These are phyloP conservation scores for Agrotis exclamationis DNA, from an alignment of 2,888 invertebrate species.

Conservation along the genomic window DNA sequence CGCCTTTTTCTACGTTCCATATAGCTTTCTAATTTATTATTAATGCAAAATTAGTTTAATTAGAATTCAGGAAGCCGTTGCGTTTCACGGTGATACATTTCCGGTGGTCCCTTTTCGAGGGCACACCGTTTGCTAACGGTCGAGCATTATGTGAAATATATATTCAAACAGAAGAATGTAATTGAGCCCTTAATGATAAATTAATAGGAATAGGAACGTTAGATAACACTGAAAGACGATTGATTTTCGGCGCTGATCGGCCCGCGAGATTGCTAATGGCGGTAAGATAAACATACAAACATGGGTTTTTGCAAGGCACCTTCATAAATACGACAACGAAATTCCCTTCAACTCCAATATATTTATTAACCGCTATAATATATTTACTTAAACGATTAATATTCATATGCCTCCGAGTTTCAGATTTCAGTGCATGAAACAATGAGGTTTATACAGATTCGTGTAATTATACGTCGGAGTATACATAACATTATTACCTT, in stretches of 20 bases:
- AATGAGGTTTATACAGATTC: constrained; percentile 37
- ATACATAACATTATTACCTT: constrained; percentile 66
- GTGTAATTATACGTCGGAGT: constrained; percentile 47
- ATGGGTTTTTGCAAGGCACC: constrained; percentile 10
- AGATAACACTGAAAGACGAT: constrained; percentile 29
- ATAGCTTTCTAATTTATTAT: constrained; percentile 44
- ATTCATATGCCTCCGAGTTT: constrained; percentile 10
- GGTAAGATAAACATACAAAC: constrained; percentile 12
- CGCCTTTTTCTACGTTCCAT: background rate
- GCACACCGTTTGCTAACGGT: constrained; percentile 81
- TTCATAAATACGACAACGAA: constrained; percentile 17
- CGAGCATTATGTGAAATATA: constrained; percentile 69
- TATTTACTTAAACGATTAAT: background rate
- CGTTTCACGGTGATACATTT: constrained; percentile 79
- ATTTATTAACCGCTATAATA: constrained; percentile 1
- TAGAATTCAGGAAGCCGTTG: constrained; percentile 79
- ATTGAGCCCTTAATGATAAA: constrained; percentile 66
- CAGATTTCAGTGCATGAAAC: constrained; percentile 19
- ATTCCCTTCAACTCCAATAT: background rate
- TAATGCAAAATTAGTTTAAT: constrained; percentile 57
- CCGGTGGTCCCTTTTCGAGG: constrained; percentile 82
- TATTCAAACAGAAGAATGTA: constrained; percentile 57
- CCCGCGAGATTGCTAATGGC: constrained; percentile 21
- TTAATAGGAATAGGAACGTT: constrained; percentile 61
- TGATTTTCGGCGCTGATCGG: constrained; percentile 9